Evolutionary conservation across 1,140 invertebrate genomes (phyloP).

Genomic region (Leptopilina boulardi): DNA sequence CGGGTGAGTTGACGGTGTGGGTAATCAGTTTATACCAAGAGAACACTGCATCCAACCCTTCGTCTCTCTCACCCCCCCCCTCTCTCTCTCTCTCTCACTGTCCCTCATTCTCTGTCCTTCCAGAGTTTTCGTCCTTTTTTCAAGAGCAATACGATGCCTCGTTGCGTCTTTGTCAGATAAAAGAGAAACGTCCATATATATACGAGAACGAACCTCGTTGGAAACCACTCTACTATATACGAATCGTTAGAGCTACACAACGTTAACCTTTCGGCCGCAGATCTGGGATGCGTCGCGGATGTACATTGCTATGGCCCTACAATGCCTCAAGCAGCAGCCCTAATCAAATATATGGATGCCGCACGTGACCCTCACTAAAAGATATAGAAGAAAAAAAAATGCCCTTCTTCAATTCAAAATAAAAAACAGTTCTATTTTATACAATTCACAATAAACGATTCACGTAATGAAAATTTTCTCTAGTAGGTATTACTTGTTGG

Average conservation of each 20-base stretch:
- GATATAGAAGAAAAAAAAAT: constrained; percentile 40
- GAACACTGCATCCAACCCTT: constrained; percentile 57
- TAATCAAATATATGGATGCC: constrained; percentile 28
- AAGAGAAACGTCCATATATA: neutral
- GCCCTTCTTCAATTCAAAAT: neutral
- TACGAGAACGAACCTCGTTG: neutral
- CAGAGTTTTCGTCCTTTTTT: constrained; percentile 29
- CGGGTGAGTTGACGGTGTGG: constrained; percentile 55
- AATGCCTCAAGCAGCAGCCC: constrained; percentile 32
- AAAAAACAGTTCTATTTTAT: neutral
- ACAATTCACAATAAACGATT: no score
- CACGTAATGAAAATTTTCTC: no score
- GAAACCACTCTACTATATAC: constrained; percentile 13
- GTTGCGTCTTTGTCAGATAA: constrained; percentile 5
- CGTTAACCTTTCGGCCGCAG: constrained; percentile 36
- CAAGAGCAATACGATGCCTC: neutral
- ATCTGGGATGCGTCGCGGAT: constrained; percentile 8
- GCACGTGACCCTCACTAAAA: constrained; percentile 47
- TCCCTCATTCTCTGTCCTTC: neutral
- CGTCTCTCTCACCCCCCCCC: neutral
- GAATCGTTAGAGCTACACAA: constrained; percentile 38
- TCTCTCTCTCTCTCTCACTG: no score
- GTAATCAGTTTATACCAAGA: constrained; percentile 60
- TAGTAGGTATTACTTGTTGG: no score
- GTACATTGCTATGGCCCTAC: constrained; percentile 21